Conservation (phyloP, 2,888 invertebrate species). For the Macrosoma leucophasiata region DNA sequence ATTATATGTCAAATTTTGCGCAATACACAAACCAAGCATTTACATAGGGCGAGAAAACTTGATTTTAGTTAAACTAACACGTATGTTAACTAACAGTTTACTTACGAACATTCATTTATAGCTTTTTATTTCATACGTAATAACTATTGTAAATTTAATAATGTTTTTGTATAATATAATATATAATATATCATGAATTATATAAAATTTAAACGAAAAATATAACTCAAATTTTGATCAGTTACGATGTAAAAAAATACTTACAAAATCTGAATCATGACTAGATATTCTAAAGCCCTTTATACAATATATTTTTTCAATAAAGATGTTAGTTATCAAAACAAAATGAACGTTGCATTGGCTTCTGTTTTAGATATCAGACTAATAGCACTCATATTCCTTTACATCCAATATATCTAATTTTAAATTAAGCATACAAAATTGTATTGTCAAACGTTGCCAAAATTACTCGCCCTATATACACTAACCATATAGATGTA, state of each 20-base stretch:
- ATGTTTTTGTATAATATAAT: too few relatives aligned
- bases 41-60: slow-evolving; percentile 62
- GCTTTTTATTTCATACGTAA: slow-evolving; percentile 1
- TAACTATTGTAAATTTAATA: neutral
- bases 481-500: slow-evolving; percentile 41
- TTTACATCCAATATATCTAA: slow-evolving; percentile 23
- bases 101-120: slow-evolving; percentile 4
- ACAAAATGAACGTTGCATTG: slow-evolving; percentile 20
- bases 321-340: slow-evolving; percentile 18
- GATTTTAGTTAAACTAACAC: slow-evolving; percentile 32
- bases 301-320: slow-evolving; percentile 16
- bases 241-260: slow-evolving; percentile 42
- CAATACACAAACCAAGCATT: slow-evolving; percentile 50
- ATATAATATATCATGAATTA: too few relatives aligned
- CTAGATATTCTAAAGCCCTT: slow-evolving; percentile 42
- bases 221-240: too few relatives aligned
- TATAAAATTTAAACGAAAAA: neutral
- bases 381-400: slow-evolving; percentile 22
- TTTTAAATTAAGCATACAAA: slow-evolving; percentile 54
- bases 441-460: slow-evolving; percentile 69
- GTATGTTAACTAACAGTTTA: too few relatives aligned
- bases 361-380: slow-evolving; percentile 12
- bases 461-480: slow-evolving; percentile 67
- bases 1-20: slow-evolving; percentile 39
- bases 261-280: slow-evolving; percentile 44